A percentile compares a stretch with the other conserved stretches of the same genome.
These are phyloP conservation scores for Acanthiza pusilla DNA, from an alignment of 2,797 vertebrate genomes.

Conservation along the genomic window DNA sequence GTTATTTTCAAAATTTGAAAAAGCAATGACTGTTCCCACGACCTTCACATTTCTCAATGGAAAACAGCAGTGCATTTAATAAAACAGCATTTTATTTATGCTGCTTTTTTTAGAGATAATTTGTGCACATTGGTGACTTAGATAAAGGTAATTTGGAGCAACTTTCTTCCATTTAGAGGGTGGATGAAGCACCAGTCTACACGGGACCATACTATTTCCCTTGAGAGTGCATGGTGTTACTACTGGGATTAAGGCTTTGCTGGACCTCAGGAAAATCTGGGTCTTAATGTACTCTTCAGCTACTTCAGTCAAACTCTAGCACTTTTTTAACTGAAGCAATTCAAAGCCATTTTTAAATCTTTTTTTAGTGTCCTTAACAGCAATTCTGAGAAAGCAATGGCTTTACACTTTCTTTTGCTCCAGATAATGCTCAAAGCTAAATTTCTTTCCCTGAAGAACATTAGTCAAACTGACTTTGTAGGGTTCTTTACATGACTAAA, in stretches of 20 bases:
- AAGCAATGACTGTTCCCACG: not conserved
- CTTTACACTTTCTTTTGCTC: constrained; percentile 30
- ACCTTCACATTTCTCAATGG: not conserved
- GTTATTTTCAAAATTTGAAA: constrained; percentile 12
- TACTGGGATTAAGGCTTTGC: not conserved
- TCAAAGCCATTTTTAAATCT: constrained; percentile 37
- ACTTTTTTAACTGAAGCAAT: constrained; percentile 19
- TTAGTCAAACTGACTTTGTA: constrained; percentile 42
- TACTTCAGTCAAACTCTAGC: not conserved
- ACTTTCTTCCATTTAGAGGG: not conserved
- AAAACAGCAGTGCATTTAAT: not conserved
- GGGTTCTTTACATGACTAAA: constrained; percentile 33
- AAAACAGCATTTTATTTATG: not conserved
- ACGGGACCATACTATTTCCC: not conserved
- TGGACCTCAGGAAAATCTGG: constrained; percentile 9
- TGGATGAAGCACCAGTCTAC: not conserved
- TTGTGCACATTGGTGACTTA: not conserved
- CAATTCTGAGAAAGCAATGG: constrained; percentile 32
- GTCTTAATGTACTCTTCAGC: constrained; percentile 31
- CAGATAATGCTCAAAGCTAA: constrained; percentile 41
- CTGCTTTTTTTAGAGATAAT: not conserved
- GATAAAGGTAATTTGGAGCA: not conserved
- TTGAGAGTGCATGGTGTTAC: not conserved
- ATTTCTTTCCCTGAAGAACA: constrained; percentile 39
- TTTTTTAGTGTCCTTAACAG: constrained; percentile 36